A percentile compares a stretch with the other conserved stretches of the same genome.
These are phyloP conservation scores for Apus apus DNA, from an alignment of 2,113 vertebrate species.

Conservation along the genomic window DNA sequence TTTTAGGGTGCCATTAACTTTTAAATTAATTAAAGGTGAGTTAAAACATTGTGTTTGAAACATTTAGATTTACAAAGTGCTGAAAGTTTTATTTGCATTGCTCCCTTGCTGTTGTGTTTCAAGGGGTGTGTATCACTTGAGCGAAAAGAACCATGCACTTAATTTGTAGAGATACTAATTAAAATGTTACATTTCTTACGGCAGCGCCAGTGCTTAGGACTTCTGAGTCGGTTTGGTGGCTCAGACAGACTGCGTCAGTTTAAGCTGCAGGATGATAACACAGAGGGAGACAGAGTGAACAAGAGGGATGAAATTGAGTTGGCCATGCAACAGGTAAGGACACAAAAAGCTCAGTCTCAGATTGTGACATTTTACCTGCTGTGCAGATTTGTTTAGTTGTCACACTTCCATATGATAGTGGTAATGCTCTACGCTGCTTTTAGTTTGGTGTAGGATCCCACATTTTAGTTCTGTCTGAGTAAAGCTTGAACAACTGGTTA, in stretches of 20 bases:
- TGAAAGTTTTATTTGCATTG: not conserved
- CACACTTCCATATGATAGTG: not conserved
- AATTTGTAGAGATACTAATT: not conserved
- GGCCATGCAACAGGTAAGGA: constrained; percentile 91
- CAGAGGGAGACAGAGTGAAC: constrained; percentile 84
- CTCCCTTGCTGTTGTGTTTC: not conserved
- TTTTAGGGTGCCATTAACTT: not conserved
- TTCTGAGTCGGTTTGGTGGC: constrained; percentile 90
- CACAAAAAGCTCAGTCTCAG: not conserved
- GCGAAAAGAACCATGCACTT: not conserved
- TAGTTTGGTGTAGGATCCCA: not conserved
- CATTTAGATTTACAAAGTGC: not conserved
- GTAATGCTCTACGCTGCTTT: not conserved
- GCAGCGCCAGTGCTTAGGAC: constrained; percentile 90
- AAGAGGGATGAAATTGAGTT: constrained; percentile 90
- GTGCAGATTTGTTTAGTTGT: not conserved
- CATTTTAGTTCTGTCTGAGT: not conserved
- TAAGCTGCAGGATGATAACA: constrained; percentile 85
- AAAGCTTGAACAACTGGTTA: not conserved
- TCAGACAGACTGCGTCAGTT: constrained; percentile 88
- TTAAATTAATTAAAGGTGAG: not conserved
- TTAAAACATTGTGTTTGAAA: not conserved
- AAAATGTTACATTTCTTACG: not conserved
- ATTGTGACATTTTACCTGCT: not conserved
- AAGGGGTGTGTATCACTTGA: not conserved